Base-by-base conservation (phyloP, 2,888 invertebrate species). In the Ditula angustiorana region DNA sequence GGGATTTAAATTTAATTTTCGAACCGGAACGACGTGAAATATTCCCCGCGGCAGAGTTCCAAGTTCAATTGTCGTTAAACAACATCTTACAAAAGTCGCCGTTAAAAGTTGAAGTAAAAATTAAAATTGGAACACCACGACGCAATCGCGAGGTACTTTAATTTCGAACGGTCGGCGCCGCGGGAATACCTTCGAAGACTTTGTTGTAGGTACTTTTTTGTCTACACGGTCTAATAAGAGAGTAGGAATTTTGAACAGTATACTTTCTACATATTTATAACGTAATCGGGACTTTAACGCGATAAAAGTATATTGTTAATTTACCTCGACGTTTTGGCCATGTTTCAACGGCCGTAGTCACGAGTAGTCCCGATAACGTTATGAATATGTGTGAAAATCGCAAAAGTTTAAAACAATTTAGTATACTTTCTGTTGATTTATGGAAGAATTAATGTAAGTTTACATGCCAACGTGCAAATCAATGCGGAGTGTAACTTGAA, bases 1-100 rank as follows among this genome's bases (percentile, higher is more conserved):
- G 91, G 92, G 89, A 88, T 87, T 90, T 87, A 89, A 92, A 92
- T 92, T 92, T 91, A 92, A 92, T 92, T 92, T 92, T 85, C 85
- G 83, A 87, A 86, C 86, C 79, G 83, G 75, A 90, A 89, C 86
- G 85, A 87, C 88, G 87, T 86, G 86, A 86, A 90, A 86, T 81
- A 87, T 90, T 83, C 90, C 90, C 78, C 78, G 85, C 78, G 87
- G 87, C 85, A 65, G 65, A 60, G 77, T 77, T 82, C 79, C 74
- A 85, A 87, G 83, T 89, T 88, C 84, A 82, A 86, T 80, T 78
- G 78, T 77, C 75, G 73, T 77, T 72, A 73, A 79, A 81, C 77
- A 79, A 81, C 77, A 77, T 84, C 81, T 81, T 82, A 73, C 74
- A 76, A 81, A 85, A 83, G 79, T 76, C 73, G 71, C 74, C 70